These are phyloP conservation scores for Rhizoglyphus robini DNA, from an alignment of 1,140 invertebrate genomes.

Conservation along the genomic window DNA sequence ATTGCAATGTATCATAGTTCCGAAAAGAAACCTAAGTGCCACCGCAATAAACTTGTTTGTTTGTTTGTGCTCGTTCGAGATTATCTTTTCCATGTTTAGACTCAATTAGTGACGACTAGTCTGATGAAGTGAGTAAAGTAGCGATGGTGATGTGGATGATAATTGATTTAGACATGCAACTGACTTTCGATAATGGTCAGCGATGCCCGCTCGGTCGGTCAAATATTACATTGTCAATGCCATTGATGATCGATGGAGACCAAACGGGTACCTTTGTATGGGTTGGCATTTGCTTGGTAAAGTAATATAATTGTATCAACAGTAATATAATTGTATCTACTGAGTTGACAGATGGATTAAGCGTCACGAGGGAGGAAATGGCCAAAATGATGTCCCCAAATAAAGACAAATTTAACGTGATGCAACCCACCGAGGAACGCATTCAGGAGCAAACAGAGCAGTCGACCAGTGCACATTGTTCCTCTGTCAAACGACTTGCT, in stretches of 20 bases:
- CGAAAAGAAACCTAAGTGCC: neutral
- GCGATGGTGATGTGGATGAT: too few relatives aligned
- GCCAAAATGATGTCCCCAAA: neutral
- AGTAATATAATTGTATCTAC: too few relatives aligned
- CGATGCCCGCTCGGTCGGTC: neutral
- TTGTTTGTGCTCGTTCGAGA: too few relatives aligned
- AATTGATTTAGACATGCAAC: neutral
- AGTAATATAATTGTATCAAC: neutral
- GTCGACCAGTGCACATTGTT: neutral
- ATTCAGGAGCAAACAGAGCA: neutral
- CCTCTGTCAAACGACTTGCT: neutral
- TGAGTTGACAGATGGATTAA: slow-evolving; percentile 7
- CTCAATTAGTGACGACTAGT: too few relatives aligned
- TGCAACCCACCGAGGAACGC: neutral
- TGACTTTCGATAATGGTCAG: neutral
- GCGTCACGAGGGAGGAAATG: neutral
- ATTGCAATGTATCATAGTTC: slow-evolving; percentile 3
- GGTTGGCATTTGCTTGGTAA: neutral
- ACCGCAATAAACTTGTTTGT: neutral
- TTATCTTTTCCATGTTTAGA: neutral
- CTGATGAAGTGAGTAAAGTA: too few relatives aligned
- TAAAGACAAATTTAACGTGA: slow-evolving; percentile 2
- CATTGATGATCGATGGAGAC: slow-evolving; percentile 2
- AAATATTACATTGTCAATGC: too few relatives aligned
- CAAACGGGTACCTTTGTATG: neutral